phyloP scores from a whole-genome alignment of 2,888 invertebrate species.

The Hipparchia sbordonii region DNA sequence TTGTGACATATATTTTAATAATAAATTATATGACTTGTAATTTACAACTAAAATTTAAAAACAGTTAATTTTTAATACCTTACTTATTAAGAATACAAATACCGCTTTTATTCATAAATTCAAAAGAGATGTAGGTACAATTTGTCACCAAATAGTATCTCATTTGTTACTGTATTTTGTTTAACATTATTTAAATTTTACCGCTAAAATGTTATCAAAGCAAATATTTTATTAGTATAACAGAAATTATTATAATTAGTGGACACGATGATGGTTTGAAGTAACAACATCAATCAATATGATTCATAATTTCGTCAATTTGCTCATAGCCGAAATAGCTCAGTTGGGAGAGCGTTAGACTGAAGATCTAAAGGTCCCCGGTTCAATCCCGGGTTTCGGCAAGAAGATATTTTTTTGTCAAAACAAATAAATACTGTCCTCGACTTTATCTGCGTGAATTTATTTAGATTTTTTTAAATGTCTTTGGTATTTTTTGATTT shows the following conservation, averaged over 20 bases:
- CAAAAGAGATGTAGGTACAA: not conserved
- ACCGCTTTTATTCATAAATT: not conserved
- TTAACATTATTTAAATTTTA: not conserved
- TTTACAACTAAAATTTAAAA: not conserved
- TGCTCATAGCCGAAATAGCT: conserved; percentile 64
- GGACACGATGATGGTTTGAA: not conserved
- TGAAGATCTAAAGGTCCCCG: conserved; percentile 89
- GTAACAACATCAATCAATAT: not conserved
- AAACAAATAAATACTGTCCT: not conserved
- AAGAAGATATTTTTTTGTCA: conserved; percentile 49
- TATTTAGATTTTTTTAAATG: too few species aligned
- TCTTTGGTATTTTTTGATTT: too few species aligned
- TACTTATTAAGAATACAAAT: not conserved
- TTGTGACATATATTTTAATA: conserved; percentile 8
- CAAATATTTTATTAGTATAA: not conserved
- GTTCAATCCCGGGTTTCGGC: conserved; percentile 89
- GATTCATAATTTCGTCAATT: not conserved
- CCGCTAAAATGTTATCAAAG: not conserved
- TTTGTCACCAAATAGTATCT: not conserved
- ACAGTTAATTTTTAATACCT: not conserved
- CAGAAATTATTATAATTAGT: not conserved
- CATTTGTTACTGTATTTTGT: not conserved
- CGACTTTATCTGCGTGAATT: too few species aligned
- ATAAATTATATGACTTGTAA: conserved; percentile 1
- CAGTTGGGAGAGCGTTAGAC: conserved; percentile 83